Evolutionary conservation across 2,797 vertebrate genomes (phyloP).

Genomic region (Gephyroberyx darwinii): DNA sequence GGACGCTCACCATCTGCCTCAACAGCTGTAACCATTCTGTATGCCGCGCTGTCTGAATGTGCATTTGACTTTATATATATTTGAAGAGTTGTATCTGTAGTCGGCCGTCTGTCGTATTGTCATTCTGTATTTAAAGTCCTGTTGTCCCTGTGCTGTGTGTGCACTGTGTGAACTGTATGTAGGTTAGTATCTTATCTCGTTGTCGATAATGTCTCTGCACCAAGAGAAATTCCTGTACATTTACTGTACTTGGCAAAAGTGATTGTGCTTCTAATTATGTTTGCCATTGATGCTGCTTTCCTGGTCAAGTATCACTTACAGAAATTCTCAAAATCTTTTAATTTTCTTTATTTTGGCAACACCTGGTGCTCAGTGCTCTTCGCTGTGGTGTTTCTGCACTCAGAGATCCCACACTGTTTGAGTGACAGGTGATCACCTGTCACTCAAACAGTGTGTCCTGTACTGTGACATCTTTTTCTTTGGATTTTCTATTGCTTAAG

Average conservation of each 20-base stretch:
- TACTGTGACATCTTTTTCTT: not conserved
- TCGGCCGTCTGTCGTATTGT: not conserved
- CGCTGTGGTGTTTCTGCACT: constrained; percentile 17
- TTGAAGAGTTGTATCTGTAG: not conserved
- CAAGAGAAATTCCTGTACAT: constrained; percentile 5
- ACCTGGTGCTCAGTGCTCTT: not conserved
- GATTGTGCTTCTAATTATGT: constrained; percentile 28
- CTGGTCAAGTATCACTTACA: not conserved
- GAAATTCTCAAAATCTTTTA: not conserved
- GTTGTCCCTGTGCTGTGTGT: not conserved
- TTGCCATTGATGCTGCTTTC: not conserved
- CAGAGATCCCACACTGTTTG: not conserved
- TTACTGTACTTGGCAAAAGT: constrained; percentile 15
- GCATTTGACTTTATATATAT: not conserved
- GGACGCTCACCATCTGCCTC: not conserved
- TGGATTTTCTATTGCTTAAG: not conserved
- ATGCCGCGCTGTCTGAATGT: no score
- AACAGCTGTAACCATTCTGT: no score
- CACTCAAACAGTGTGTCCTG: not conserved
- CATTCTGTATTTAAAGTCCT: not conserved
- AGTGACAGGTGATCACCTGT: constrained; percentile 6
- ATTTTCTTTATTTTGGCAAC: not conserved
- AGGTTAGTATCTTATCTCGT: constrained; percentile 16
- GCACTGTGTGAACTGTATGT: not conserved
- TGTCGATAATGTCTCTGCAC: constrained; percentile 5